phyloP scores from a whole-genome alignment of 2,113 vertebrate species.

The Prinia subflava region DNA sequence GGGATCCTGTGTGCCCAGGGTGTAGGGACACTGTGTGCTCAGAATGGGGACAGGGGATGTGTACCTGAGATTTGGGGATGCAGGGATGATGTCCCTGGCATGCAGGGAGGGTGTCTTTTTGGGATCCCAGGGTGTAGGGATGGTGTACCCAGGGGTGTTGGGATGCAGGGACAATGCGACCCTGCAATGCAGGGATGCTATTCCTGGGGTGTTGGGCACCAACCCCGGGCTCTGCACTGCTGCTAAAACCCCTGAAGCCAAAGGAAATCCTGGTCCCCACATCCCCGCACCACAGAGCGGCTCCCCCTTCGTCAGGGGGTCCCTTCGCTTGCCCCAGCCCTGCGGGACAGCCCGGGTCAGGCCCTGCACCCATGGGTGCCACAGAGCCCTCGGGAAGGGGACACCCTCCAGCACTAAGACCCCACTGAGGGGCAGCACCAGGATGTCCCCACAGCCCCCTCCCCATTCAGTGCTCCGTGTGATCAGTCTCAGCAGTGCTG shows the following conservation, averaged over 20 bases:
- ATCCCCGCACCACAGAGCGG: neutral
- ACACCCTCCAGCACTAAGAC: too few species aligned
- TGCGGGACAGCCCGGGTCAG: accelerated
- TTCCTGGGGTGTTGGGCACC: neutral
- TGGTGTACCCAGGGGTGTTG: accelerated
- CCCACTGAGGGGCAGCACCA: accelerated
- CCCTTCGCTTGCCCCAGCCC: accelerated
- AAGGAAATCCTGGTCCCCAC: neutral
- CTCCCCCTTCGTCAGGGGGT: neutral
- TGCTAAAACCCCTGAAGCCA: neutral
- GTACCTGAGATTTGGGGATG: neutral
- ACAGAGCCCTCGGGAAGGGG: neutral
- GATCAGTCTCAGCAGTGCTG: accelerated
- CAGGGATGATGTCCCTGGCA: too few species aligned
- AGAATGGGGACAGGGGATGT: too few species aligned
- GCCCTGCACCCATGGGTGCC: neutral
- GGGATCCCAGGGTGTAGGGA: neutral
- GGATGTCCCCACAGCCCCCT: neutral
- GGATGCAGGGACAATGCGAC: too few species aligned
- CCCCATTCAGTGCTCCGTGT: neutral
- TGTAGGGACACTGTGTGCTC: too few species aligned
- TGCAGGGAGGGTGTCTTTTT: neutral
- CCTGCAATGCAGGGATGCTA: too few species aligned
- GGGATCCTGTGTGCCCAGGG: accelerated
- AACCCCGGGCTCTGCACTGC: neutral